Conservation (phyloP, 2,888 invertebrate genomes). For the Drosophila macrospina region DNA sequence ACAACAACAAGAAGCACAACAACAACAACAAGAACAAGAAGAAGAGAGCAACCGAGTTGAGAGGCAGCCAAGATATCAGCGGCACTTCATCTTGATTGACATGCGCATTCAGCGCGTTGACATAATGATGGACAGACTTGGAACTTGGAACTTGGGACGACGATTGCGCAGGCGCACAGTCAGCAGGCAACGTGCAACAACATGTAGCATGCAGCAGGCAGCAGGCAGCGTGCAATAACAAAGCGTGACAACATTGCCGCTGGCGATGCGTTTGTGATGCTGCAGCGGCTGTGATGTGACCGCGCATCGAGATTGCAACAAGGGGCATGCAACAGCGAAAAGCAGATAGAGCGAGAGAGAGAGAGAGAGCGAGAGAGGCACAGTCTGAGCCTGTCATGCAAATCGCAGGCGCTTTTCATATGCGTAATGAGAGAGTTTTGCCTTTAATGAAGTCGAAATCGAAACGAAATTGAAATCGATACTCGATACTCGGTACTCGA, state of each 20-base stretch:
- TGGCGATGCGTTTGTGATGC: conserved; percentile 67
- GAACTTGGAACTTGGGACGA: no score
- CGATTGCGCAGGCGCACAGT: conserved; percentile 52
- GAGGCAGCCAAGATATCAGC: conserved; percentile 77
- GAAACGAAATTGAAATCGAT: conserved; percentile 33
- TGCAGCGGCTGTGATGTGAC: conserved; percentile 55
- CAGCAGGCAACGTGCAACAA: conserved; percentile 22
- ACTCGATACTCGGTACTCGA: no score
- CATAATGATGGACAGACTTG: conserved; percentile 85
- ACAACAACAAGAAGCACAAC: conserved; percentile 1
- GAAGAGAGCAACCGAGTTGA: conserved; percentile 15
- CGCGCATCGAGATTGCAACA: conserved; percentile 45
- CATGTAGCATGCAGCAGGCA: conserved; percentile 23
- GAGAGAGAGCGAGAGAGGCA: not conserved
- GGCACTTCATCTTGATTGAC: conserved; percentile 85
- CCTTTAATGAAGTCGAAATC: conserved; percentile 54
- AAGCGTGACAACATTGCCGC: conserved; percentile 65
- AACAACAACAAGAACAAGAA: conserved; percentile 14
- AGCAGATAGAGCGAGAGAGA: not conserved
- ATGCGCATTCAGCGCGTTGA: conserved; percentile 85
- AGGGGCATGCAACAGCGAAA: conserved; percentile 5
- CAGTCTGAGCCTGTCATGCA: conserved; percentile 45
- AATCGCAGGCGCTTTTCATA: conserved; percentile 53
- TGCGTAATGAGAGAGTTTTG: conserved; percentile 72
- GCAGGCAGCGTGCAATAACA: conserved; percentile 45